These are phyloP conservation scores for Sternarchorhynchus goeldii DNA, from an alignment of 2,797 vertebrate species.

Conservation along the genomic window DNA sequence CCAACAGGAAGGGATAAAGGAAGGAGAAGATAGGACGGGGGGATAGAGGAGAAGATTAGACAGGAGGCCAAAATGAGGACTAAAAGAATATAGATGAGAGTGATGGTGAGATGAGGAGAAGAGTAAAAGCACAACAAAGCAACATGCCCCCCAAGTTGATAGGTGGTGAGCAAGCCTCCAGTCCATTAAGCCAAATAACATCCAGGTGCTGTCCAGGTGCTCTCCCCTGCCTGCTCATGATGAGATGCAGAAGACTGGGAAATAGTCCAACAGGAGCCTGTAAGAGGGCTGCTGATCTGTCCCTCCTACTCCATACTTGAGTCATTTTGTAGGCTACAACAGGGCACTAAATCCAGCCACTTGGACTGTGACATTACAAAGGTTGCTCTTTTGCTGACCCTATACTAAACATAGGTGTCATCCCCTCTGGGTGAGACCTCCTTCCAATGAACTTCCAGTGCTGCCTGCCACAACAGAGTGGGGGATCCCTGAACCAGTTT, in stretches of 20 bases:
- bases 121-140: conserved; percentile 61
- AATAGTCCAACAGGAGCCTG: conserved; percentile 72
- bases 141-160: conserved; percentile 75
- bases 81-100: conserved; percentile 37
- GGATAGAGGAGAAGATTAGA: conserved; percentile 24
- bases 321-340: conserved; percentile 60
- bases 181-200: conserved; percentile 81
- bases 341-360: conserved; percentile 52
- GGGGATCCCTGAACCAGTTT: conserved; percentile 59
- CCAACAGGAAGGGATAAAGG: conserved; percentile 49
- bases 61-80: conserved; percentile 22
- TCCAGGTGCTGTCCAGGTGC: conserved; percentile 79
- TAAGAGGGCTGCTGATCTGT: conserved; percentile 61
- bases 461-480: conserved; percentile 70
- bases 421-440: conserved; percentile 69
- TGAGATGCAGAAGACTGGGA: conserved; percentile 78
- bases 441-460: conserved; percentile 62
- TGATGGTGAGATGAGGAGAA: conserved; percentile 14
- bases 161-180: conserved; percentile 73
- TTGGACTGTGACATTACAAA: conserved; percentile 55
- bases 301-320: conserved; percentile 61
- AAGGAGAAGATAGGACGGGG: not conserved
- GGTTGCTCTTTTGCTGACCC: conserved; percentile 27
- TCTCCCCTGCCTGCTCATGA: conserved; percentile 75
- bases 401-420: conserved; percentile 65